A percentile compares a stretch with the other conserved stretches of the same genome.
These are phyloP conservation scores for Taenaris catops DNA, from an alignment of 2,888 invertebrate species.

Conservation along the genomic window DNA sequence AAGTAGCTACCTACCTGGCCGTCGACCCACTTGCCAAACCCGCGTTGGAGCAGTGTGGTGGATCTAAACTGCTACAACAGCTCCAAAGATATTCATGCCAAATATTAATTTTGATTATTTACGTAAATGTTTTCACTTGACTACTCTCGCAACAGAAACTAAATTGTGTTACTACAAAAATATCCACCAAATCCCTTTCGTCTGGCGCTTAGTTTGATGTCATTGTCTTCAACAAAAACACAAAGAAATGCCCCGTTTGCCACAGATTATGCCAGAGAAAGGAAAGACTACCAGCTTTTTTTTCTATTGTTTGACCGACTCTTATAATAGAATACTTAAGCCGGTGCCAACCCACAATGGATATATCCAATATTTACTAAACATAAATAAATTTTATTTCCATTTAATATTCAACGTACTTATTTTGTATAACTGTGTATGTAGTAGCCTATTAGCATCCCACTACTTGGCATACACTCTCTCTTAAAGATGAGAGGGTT, in stretches of 20 bases:
- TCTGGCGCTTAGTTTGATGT: conserved; percentile 39
- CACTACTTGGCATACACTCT: too few relatives aligned
- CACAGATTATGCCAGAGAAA: conserved; percentile 21
- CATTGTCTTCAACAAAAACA: conserved; percentile 30
- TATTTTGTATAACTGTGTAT: too few relatives aligned
- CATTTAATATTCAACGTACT: too few relatives aligned
- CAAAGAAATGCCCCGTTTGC: conserved; percentile 23
- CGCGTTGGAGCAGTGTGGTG: too few relatives aligned
- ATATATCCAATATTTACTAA: conserved; percentile 5
- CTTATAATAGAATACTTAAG: conserved; percentile 17
- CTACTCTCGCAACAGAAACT: conserved; percentile 25
- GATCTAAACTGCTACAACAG: too few relatives aligned
- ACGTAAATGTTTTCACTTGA: conserved; percentile 29
- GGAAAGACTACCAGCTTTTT: conserved; percentile 21
- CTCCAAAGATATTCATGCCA: too few relatives aligned
- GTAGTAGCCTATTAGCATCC: too few relatives aligned
- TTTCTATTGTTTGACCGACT: conserved; percentile 11
- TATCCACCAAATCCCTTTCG: conserved; percentile 23
- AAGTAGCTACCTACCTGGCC: too few relatives aligned
- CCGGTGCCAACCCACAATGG: conserved; percentile 12
- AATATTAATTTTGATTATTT: too few relatives aligned
- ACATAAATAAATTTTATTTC: too few relatives aligned
- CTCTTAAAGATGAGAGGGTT: too few relatives aligned
- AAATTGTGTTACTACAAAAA: conserved; percentile 17
- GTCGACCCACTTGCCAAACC: too few relatives aligned